Conservation (phyloP, 2,888 invertebrate species). For the Macrophya alboannulata region DNA sequence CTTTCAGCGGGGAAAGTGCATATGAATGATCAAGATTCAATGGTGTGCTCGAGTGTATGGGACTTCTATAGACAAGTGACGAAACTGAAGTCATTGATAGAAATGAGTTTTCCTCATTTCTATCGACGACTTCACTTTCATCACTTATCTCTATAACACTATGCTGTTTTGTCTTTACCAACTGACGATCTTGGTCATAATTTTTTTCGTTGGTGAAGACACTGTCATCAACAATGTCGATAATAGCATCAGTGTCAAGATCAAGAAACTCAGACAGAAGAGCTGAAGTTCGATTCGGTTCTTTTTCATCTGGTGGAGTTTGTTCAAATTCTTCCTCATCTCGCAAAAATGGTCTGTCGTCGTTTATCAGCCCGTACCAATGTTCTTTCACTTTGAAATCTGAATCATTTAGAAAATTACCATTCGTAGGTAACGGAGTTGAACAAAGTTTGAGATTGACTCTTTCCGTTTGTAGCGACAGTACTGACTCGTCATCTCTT, state of each 20-base stretch:
- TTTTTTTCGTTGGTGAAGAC: slow-evolving; percentile 1
- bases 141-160: no score
- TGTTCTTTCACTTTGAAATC: not conserved
- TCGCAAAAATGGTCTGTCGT: slow-evolving; percentile 1
- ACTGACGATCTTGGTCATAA: no score
- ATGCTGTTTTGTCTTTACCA: not conserved
- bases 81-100: not conserved
- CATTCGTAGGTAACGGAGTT: not conserved
- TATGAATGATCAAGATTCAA: slow-evolving; percentile 23
- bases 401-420: not conserved
- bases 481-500: not conserved
- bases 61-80: not conserved
- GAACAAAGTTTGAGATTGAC: not conserved
- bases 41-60: slow-evolving; percentile 13
- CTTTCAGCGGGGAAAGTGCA: not conserved
- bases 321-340: not conserved
- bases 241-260: slow-evolving; percentile 1
- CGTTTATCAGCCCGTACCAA: not conserved
- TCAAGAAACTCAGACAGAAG: not conserved
- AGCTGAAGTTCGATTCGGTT: not conserved
- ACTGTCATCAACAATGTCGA: slow-evolving; percentile 1
- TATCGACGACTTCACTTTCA: no score
- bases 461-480: not conserved
- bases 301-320: not conserved
- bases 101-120: not conserved